Evolutionary conservation across 2,888 invertebrate species (phyloP).

Genomic region (Trissoscelio sp.): DNA sequence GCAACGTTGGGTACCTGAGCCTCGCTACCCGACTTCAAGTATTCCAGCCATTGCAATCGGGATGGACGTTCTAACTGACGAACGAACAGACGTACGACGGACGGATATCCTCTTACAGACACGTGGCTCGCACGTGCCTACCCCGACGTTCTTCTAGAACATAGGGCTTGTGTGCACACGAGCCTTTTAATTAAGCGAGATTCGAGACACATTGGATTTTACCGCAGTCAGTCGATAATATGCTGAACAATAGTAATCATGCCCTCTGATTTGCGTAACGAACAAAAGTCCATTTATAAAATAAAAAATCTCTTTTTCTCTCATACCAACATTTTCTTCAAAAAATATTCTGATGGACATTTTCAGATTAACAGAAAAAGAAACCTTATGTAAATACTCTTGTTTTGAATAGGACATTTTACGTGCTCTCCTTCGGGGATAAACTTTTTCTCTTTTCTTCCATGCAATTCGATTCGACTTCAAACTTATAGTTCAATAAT

Average conservation of each 20-base stretch:
- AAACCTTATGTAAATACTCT: conserved; percentile 4
- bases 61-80: conserved; percentile 68
- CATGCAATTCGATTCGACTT: conserved; percentile 16
- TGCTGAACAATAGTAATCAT: conserved; percentile 51
- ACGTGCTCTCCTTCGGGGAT: conserved; percentile 7
- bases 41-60: conserved; percentile 66
- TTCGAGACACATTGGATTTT: conserved; percentile 80
- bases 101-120: conserved; percentile 83
- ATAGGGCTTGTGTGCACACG: conserved; percentile 71
- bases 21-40: conserved; percentile 59
- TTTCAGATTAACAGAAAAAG: conserved; percentile 11
- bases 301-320: background rate
- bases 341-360: background rate
- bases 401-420: conserved; percentile 1
- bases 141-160: conserved; percentile 73
- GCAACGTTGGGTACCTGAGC: conserved; percentile 75
- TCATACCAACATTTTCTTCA: background rate
- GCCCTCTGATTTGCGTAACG: conserved; percentile 62
- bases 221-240: conserved; percentile 67
- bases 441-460: conserved; percentile 12
- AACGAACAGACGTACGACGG: conserved; percentile 69
- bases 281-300: conserved; percentile 24
- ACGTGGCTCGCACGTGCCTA: conserved; percentile 82
- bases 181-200: conserved; percentile 82
- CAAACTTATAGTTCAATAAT: conserved; percentile 32